Conservation (phyloP, 2,888 invertebrate genomes). For the Malacosoma neustria region DNA sequence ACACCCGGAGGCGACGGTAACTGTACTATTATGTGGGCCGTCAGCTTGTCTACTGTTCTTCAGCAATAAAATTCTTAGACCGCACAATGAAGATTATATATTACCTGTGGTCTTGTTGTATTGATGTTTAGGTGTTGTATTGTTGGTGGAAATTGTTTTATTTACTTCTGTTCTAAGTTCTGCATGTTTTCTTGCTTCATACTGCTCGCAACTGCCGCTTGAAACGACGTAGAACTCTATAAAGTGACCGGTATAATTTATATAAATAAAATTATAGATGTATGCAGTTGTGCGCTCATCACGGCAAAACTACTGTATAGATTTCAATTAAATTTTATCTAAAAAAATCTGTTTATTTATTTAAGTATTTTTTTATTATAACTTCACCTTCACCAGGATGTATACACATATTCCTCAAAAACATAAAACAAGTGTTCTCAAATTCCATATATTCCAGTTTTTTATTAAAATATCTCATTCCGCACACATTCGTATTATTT, state of each 20-base stretch:
- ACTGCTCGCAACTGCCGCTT: constrained; percentile 19
- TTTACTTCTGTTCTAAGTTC: not conserved
- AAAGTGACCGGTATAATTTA: not conserved
- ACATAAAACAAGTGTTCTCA: constrained; percentile 37
- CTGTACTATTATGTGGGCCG: too few relatives aligned
- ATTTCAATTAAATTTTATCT: too few relatives aligned
- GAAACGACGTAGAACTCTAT: constrained; percentile 29
- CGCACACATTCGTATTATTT: constrained; percentile 26
- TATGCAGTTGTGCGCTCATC: too few relatives aligned
- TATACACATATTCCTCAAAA: constrained; percentile 46
- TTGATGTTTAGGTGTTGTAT: constrained; percentile 1
- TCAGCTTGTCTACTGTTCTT: too few relatives aligned
- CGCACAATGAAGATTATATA: too few relatives aligned
- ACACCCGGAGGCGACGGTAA: too few relatives aligned
- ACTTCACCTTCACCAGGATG: constrained; percentile 33
- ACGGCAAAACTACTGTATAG: too few relatives aligned
- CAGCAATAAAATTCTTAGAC: too few relatives aligned
- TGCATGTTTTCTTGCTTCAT: constrained; percentile 17
- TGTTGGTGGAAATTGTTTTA: not conserved
- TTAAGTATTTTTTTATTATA: not conserved
- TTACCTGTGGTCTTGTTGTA: not conserved
- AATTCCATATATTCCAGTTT: constrained; percentile 27
- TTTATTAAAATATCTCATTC: constrained; percentile 16
- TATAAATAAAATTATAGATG: too few relatives aligned
- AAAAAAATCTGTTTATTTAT: not conserved